Percentiles rank a stretch among this genome's conserved stretches.
phyloP scores from a whole-genome alignment of 23 tunicate genomes.

The Corella eumyota region DNA sequence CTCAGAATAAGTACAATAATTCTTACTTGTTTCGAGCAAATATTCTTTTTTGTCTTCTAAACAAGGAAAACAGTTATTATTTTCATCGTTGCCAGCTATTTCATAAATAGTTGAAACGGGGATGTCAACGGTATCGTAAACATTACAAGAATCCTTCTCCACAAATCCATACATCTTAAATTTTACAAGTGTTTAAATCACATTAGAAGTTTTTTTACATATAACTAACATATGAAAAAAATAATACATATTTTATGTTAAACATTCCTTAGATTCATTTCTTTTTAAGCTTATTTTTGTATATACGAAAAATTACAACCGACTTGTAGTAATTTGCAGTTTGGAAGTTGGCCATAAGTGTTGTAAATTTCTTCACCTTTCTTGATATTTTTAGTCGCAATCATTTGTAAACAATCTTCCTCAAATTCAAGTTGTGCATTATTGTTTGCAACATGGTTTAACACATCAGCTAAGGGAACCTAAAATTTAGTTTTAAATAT shows the following conservation, averaged over 20 bases:
- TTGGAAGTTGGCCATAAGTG: constrained; percentile 66
- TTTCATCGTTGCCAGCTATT: not conserved
- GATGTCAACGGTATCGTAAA: constrained; percentile 72
- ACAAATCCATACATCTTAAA: constrained; percentile 89
- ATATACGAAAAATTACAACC: no score
- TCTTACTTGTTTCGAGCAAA: no score
- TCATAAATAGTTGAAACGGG: not conserved
- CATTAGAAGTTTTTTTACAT: no score
- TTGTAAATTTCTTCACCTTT: constrained; percentile 47
- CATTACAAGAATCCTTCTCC: constrained; percentile 22
- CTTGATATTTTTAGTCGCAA: constrained; percentile 18
- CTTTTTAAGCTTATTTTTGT: no score
- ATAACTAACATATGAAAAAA: not conserved
- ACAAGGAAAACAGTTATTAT: not conserved
- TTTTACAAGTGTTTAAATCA: not conserved
- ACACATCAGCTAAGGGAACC: constrained; percentile 81
- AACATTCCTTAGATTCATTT: no score
- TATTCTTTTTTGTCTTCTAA: constrained; percentile 19
- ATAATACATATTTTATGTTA: no score
- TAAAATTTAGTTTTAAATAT: no score
- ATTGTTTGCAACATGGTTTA: constrained; percentile 64
- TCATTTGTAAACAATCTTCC: constrained; percentile 20
- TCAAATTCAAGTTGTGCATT: constrained; percentile 62
- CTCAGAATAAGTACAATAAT: no score
- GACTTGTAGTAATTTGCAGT: constrained; percentile 58